Evolutionary conservation across 2,113 vertebrate species (phyloP).

Genomic region (Numida meleagris): DNA sequence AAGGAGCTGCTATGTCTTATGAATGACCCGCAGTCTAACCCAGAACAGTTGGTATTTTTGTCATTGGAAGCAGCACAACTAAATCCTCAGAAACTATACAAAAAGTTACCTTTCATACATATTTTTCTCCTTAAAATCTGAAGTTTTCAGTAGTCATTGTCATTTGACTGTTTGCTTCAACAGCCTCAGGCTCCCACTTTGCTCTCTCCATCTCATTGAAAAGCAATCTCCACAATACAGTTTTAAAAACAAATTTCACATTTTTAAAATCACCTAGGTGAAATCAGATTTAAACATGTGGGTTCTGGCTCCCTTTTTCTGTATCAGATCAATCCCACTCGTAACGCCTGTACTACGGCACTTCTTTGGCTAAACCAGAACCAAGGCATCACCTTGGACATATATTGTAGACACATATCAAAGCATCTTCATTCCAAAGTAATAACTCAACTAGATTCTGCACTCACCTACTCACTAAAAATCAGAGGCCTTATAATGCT

Average conservation of each 20-base stretch:
- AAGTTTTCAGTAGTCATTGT: not conserved
- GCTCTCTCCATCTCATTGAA: not conserved
- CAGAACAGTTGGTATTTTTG: not conserved
- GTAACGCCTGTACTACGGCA: rapidly evolving
- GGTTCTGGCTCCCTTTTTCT: not conserved
- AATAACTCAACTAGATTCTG: not conserved
- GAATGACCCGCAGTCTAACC: not conserved
- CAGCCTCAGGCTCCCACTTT: not conserved
- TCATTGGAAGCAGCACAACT: not conserved
- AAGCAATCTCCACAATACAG: not conserved
- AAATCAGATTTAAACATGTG: not conserved
- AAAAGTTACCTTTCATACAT: not conserved
- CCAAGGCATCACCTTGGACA: not conserved
- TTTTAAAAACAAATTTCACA: not conserved
- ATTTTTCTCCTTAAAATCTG: not conserved
- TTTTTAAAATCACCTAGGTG: not conserved
- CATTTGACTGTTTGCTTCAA: not conserved
- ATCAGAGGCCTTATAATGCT: not conserved
- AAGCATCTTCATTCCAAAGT: not conserved
- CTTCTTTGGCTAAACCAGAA: not conserved
- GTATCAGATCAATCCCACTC: not conserved
- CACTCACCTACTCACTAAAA: not conserved
- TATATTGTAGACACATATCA: not conserved
- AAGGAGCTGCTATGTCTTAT: not conserved
- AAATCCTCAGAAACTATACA: not conserved